These are phyloP conservation scores for Porites cylindrica DNA, from an alignment of 92 coral and sea anemone species.

Conservation along the genomic window DNA sequence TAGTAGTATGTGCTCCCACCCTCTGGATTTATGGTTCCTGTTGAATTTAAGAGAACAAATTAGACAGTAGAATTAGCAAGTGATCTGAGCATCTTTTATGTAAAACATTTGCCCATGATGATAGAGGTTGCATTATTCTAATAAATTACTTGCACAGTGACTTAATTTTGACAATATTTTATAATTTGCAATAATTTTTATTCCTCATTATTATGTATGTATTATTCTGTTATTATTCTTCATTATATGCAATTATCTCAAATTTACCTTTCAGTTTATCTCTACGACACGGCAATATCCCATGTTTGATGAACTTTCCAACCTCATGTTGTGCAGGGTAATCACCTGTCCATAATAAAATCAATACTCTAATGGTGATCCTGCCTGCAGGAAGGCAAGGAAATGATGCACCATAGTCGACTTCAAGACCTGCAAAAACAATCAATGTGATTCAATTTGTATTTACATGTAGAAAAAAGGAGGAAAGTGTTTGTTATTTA, in stretches of 20 bases:
- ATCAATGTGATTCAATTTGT: constrained; percentile 5
- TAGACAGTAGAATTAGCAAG: neutral
- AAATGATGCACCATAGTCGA: constrained; percentile 15
- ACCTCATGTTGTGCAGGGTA: constrained; percentile 59
- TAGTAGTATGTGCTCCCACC: constrained; percentile 53
- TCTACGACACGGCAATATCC: constrained; percentile 37
- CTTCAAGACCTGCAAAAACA: constrained; percentile 15
- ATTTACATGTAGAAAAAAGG: no score
- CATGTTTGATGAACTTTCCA: constrained; percentile 53
- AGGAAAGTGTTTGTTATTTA: no score
- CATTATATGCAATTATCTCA: neutral
- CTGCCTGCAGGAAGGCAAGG: constrained; percentile 28
- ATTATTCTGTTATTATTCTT: no score
- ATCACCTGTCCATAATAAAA: constrained; percentile 45
- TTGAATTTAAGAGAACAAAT: neutral
- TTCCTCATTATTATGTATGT: no score
- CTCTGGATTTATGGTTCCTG: constrained; percentile 22
- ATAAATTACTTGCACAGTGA: no score
- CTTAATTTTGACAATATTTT: no score
- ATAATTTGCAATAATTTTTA: no score
- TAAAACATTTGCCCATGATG: no score
- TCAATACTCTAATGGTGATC: constrained; percentile 18
- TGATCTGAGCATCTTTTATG: no score
- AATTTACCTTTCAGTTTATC: constrained; percentile 45
- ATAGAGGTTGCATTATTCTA: no score